These are phyloP conservation scores for Drosophila cardini DNA, from an alignment of 1,140 invertebrate species.

Conservation along the genomic window DNA sequence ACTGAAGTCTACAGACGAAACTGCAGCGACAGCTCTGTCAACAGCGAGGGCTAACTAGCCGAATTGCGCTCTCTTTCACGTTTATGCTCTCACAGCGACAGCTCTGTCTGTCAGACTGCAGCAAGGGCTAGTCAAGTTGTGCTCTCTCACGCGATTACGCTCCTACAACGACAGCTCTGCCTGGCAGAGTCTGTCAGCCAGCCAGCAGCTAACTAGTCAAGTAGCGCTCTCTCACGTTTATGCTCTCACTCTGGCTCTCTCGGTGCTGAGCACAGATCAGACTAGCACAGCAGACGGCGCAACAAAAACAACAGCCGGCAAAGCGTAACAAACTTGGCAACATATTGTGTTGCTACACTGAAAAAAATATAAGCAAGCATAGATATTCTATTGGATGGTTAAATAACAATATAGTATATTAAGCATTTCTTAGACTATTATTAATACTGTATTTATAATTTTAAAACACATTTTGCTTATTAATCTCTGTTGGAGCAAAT, in stretches of 20 bases:
- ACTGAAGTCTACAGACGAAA: conserved; percentile 41
- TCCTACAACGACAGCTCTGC: conserved; percentile 1
- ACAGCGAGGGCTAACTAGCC: conserved; percentile 46
- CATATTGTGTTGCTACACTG: conserved; percentile 31
- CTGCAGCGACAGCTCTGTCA: conserved; percentile 33
- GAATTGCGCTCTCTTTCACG: no score
- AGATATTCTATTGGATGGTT: background rate
- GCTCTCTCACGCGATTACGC: background rate
- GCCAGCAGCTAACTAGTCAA: conserved; percentile 3
- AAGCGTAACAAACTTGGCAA: conserved; percentile 13
- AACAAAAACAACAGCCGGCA: conserved; percentile 41
- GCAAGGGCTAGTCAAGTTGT: conserved; percentile 16
- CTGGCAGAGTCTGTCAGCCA: conserved; percentile 11
- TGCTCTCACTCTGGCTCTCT: conserved; percentile 2
- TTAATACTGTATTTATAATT: background rate
- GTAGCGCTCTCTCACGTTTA: background rate
- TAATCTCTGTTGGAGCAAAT: background rate
- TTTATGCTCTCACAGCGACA: background rate
- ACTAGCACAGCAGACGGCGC: conserved; percentile 11
- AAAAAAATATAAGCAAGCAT: background rate
- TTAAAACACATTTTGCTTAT: background rate
- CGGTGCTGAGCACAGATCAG: conserved; percentile 18
- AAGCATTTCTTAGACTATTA: background rate
- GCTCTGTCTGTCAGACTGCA: conserved; percentile 13
- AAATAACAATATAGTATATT: background rate